Conservation (phyloP, 2,888 invertebrate genomes). For the Chelonus formosanus region DNA sequence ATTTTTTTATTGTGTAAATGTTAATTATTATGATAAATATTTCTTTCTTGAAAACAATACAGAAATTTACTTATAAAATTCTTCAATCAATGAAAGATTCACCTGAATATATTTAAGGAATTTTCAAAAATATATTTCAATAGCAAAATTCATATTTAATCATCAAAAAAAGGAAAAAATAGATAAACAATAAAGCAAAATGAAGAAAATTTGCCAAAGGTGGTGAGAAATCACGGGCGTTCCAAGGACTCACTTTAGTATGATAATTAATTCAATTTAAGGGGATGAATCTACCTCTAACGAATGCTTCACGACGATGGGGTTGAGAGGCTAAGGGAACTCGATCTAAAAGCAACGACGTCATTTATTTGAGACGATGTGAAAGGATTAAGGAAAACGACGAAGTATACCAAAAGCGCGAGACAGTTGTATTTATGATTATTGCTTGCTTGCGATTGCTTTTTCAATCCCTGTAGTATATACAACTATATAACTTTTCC, state of each 20-base stretch:
- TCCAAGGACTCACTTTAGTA: conserved; percentile 60
- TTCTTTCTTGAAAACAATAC: too few relatives aligned
- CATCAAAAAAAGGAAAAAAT: not conserved
- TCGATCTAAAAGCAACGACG: conserved; percentile 32
- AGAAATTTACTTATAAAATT: too few relatives aligned
- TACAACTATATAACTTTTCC: too few relatives aligned
- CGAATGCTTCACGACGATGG: conserved; percentile 53
- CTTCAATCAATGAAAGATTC: too few relatives aligned
- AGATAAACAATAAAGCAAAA: not conserved
- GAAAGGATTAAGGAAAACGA: conserved; percentile 34
- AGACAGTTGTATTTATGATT: conserved; percentile 2
- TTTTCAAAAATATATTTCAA: too few relatives aligned
- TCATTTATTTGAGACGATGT: conserved; percentile 35
- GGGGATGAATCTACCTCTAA: conserved; percentile 62
- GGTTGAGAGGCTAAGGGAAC: conserved; percentile 42
- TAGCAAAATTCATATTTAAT: too few relatives aligned
- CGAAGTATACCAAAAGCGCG: conserved; percentile 19
- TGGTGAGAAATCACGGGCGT: conserved; percentile 47
- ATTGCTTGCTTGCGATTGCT: conserved; percentile 1
- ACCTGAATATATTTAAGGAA: too few relatives aligned
- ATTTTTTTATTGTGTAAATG: too few relatives aligned
- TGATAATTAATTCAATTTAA: conserved; percentile 64
- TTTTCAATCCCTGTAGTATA: not conserved
- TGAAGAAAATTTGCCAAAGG: conserved; percentile 21
- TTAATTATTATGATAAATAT: too few relatives aligned